Conservation (phyloP, 2,888 invertebrate genomes). For the Drosophila sordidula region DNA sequence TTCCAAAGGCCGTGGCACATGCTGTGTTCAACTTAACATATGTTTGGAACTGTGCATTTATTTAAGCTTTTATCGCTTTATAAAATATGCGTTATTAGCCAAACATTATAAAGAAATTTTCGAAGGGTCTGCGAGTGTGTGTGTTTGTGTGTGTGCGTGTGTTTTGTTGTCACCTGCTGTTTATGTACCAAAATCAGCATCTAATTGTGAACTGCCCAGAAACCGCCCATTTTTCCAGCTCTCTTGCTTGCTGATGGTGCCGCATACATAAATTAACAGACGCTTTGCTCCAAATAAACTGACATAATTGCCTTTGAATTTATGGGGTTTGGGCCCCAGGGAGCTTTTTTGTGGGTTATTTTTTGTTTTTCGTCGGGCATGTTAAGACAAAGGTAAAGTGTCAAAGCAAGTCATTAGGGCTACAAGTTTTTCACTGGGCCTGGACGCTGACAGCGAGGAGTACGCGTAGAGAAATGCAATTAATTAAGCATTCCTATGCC, state of each 20-base stretch:
- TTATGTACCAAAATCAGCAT: slow-evolving; percentile 71
- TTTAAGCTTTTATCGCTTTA: slow-evolving; percentile 49
- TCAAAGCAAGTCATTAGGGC: slow-evolving; percentile 82
- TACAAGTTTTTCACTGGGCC: slow-evolving; percentile 51
- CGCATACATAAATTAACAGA: slow-evolving; percentile 69
- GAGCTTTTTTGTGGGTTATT: slow-evolving; percentile 7
- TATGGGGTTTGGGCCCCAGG: slow-evolving; percentile 52
- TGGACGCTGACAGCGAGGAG: slow-evolving; percentile 26
- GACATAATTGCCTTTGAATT: slow-evolving; percentile 80
- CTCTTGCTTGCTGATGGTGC: slow-evolving; percentile 12
- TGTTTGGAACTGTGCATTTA: slow-evolving; percentile 34
- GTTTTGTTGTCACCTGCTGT: slow-evolving; percentile 78
- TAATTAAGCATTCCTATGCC: slow-evolving; percentile 69
- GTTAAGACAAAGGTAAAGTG: slow-evolving; percentile 78
- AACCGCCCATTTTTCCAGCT: slow-evolving; percentile 53
- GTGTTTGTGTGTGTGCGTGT: slow-evolving; percentile 33
- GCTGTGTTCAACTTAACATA: slow-evolving; percentile 52
- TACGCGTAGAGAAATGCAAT: slow-evolving; percentile 47
- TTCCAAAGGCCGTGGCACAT: slow-evolving; percentile 14
- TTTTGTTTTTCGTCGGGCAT: slow-evolving; percentile 42
- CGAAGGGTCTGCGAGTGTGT: slow-evolving; percentile 17
- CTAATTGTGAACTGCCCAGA: slow-evolving; percentile 77
- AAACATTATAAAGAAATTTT: slow-evolving; percentile 56
- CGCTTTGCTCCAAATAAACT: slow-evolving; percentile 81
- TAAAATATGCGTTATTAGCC: slow-evolving; percentile 68